Evolutionary conservation across 2,113 vertebrate genomes (phyloP).

Genomic region (Tursiops truncatus): DNA sequence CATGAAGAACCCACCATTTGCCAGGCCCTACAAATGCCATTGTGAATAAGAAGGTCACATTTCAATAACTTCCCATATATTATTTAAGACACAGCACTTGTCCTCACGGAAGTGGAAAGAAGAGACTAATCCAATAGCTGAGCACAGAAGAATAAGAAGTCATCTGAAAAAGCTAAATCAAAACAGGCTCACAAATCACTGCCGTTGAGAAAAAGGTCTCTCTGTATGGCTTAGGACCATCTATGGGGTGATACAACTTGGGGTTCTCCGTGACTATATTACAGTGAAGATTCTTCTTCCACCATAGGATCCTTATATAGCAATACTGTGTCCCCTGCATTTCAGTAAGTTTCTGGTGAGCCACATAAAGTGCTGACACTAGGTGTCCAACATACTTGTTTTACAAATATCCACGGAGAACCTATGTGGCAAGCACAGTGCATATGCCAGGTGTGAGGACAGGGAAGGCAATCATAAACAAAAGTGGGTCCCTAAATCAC

Average conservation of each 20-base stretch:
- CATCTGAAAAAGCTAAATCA: not conserved
- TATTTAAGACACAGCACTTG: conserved; percentile 31
- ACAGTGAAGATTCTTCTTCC: not conserved
- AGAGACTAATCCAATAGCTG: not conserved
- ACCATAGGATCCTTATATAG: not conserved
- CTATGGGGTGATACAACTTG: not conserved
- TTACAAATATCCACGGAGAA: not conserved
- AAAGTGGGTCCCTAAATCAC: not conserved
- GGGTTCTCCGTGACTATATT: not conserved
- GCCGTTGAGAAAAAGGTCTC: not conserved
- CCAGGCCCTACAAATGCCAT: not conserved
- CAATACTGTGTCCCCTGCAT: not conserved
- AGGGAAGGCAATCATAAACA: not conserved
- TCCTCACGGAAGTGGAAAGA: not conserved
- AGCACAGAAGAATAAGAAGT: not conserved
- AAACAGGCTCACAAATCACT: not conserved
- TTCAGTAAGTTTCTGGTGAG: not conserved
- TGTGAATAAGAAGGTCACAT: not conserved
- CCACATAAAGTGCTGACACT: not conserved
- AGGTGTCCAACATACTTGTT: not conserved
- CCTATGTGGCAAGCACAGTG: not conserved
- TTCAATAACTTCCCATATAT: not conserved
- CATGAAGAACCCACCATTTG: not conserved
- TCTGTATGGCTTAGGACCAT: not conserved
- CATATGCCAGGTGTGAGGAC: not conserved